Percentiles rank a stretch among this genome's conserved stretches.
These are phyloP conservation scores for Lynx canadensis DNA, from an alignment of 2,113 vertebrate species.

Conservation along the genomic window DNA sequence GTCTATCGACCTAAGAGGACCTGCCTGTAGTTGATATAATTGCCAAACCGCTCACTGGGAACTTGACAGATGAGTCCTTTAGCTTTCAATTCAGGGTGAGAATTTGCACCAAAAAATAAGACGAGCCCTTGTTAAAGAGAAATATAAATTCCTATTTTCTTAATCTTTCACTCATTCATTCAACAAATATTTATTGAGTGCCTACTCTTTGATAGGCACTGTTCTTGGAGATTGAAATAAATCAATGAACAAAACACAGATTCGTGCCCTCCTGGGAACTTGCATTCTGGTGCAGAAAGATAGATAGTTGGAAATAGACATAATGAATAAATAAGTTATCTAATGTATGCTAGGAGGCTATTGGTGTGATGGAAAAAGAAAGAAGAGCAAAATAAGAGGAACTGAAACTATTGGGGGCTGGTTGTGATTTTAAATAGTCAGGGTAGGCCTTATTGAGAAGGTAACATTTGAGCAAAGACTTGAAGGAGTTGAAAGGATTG, in stretches of 20 bases:
- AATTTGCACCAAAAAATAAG: constrained; percentile 43
- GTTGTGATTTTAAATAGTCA: not conserved
- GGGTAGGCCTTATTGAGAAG: not conserved
- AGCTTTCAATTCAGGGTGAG: constrained; percentile 56
- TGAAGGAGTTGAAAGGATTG: not conserved
- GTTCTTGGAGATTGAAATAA: constrained; percentile 24
- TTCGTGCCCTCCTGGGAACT: not conserved
- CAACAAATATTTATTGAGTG: not conserved
- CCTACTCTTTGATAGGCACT: not conserved
- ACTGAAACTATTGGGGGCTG: not conserved
- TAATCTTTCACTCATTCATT: constrained; percentile 32
- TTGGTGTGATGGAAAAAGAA: not conserved
- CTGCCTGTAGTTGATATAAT: constrained; percentile 59
- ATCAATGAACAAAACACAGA: constrained; percentile 24
- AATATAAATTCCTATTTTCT: constrained; percentile 35
- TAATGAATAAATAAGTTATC: not conserved
- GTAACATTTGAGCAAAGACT: constrained; percentile 33
- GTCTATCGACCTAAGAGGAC: constrained; percentile 77
- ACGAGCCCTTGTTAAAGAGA: constrained; percentile 22
- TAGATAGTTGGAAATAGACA: not conserved
- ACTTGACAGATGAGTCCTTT: constrained; percentile 68
- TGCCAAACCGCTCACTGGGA: constrained; percentile 75
- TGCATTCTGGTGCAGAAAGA: not conserved
- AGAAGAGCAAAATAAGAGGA: not conserved
- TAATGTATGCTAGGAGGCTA: not conserved